Percentiles rank a stretch among this genome's conserved stretches.
Evolutionary conservation across 2,113 vertebrate species (phyloP).

Genomic region (Lepus timidus): DNA sequence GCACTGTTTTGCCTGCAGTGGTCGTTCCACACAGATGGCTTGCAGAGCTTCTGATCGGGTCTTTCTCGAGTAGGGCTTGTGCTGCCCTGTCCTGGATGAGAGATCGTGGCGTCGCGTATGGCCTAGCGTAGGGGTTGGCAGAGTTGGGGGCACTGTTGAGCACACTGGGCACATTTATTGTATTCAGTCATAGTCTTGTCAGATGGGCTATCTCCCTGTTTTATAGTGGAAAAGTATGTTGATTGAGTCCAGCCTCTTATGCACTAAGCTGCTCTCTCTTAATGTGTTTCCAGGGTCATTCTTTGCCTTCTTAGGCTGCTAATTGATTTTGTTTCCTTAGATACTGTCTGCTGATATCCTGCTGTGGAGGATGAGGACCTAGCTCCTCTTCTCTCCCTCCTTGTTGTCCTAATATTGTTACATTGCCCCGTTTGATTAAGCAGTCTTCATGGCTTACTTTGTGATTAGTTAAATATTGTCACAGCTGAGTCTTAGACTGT

Average conservation of each 20-base stretch:
- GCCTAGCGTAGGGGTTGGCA: neutral
- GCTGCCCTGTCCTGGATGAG: neutral
- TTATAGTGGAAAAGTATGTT: neutral
- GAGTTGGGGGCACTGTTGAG: neutral
- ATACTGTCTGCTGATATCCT: neutral
- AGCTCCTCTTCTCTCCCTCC: neutral
- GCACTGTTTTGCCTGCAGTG: neutral
- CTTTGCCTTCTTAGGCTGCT: neutral
- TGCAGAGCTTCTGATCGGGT: neutral
- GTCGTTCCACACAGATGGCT: neutral
- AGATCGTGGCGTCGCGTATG: neutral
- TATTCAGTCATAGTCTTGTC: neutral
- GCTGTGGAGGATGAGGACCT: neutral
- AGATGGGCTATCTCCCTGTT: neutral
- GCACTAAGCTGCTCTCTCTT: neutral
- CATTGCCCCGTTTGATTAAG: neutral
- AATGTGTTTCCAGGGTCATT: neutral
- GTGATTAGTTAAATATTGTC: neutral
- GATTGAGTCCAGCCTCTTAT: neutral
- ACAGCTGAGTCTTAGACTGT: neutral
- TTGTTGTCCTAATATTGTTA: neutral
- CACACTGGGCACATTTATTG: neutral
- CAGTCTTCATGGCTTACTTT: neutral
- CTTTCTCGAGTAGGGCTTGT: neutral
- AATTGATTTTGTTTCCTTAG: neutral